These are phyloP conservation scores for Darevskia mixta DNA, from an alignment of 2,797 vertebrate genomes.

Conservation along the genomic window DNA sequence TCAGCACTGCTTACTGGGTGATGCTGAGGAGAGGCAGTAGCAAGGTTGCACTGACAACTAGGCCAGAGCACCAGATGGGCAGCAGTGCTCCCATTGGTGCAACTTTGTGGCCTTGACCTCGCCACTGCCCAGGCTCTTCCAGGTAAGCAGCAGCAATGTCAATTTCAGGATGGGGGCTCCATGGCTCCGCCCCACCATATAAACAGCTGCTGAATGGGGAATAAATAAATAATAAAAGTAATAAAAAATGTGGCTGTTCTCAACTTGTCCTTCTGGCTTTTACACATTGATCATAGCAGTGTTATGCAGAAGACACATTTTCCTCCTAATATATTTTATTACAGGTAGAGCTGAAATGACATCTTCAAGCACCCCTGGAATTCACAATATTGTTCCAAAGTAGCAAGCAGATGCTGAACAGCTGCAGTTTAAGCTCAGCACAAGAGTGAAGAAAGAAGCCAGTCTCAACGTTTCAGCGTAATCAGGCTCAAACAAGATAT, in stretches of 20 bases:
- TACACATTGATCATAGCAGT: background rate
- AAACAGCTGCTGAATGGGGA: too few relatives aligned
- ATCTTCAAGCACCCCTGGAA: background rate
- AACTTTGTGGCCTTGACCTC: too few relatives aligned
- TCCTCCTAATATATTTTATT: constrained; percentile 4
- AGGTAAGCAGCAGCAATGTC: too few relatives aligned
- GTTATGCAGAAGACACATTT: background rate
- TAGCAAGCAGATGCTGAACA: constrained; percentile 10
- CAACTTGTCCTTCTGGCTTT: background rate
- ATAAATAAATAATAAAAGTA: background rate
- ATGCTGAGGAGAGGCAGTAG: too few relatives aligned
- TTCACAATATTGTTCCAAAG: background rate
- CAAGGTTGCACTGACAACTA: too few relatives aligned
- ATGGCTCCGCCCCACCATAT: too few relatives aligned
- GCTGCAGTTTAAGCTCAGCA: constrained; percentile 9
- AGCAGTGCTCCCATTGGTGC: too few relatives aligned
- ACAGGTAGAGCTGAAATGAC: background rate
- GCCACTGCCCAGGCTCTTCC: too few relatives aligned
- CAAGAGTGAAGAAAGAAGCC: background rate
- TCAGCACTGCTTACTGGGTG: too few relatives aligned
- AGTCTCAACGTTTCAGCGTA: constrained; percentile 10
- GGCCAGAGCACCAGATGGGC: too few relatives aligned
- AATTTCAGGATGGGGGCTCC: too few relatives aligned
- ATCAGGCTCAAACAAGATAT: constrained; percentile 15
- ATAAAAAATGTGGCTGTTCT: background rate